Evolutionary conservation across 2,113 vertebrate species (phyloP).

Genomic region (Pelobates fuscus): DNA sequence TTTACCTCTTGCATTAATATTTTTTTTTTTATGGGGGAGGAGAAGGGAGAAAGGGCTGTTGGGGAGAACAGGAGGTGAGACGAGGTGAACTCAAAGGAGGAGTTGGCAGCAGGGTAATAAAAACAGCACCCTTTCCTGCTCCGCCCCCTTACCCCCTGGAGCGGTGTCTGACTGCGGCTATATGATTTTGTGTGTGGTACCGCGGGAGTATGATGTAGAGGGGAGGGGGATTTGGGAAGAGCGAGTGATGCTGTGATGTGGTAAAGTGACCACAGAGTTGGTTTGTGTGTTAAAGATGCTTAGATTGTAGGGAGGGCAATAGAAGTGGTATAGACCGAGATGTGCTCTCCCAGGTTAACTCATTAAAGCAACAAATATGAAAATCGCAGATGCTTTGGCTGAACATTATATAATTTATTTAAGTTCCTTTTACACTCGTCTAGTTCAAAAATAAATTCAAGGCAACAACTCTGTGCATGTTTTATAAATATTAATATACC

Average conservation of each 20-base stretch:
- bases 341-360: constrained; percentile 17
- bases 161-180: constrained; percentile 34
- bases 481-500: too few species aligned
- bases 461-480: constrained; percentile 7
- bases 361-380: constrained; percentile 30
- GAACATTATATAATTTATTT: constrained; percentile 20
- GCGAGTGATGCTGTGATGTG: constrained; percentile 40
- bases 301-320: constrained; percentile 35
- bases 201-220: constrained; percentile 33
- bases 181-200: constrained; percentile 44
- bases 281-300: constrained; percentile 39
- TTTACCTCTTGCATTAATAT: constrained; percentile 20
- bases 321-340: constrained; percentile 20
- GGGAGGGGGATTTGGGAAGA: constrained; percentile 22
- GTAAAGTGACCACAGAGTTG: constrained; percentile 43
- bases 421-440: neutral
- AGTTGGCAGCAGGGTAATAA: constrained; percentile 37
- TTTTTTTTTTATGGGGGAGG: constrained; percentile 38
- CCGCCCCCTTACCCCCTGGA: constrained; percentile 40
- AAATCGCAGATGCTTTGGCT: constrained; percentile 19
- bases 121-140: constrained; percentile 41
- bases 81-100: constrained; percentile 42
- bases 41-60: constrained; percentile 16
- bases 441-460: constrained; percentile 2
- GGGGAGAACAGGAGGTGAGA: constrained; percentile 40